Evolutionary conservation across 2,113 vertebrate genomes (phyloP).

Genomic region (Irena cyanogastra): DNA sequence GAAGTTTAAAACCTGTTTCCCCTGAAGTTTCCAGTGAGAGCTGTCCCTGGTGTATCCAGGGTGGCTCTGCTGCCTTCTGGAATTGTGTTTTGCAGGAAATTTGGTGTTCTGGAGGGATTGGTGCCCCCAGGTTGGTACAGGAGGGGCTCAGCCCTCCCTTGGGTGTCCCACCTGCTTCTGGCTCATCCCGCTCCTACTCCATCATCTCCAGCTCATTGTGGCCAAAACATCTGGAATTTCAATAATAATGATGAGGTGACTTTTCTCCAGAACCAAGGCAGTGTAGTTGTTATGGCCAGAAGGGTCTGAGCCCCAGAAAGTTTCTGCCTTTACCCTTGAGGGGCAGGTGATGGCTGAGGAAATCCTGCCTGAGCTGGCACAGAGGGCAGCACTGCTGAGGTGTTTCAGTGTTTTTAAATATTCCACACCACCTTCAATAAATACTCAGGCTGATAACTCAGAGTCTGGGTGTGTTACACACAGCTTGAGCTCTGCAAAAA

Average conservation of each 20-base stretch:
- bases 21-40: not conserved
- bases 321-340: not conserved
- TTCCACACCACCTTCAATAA: not conserved
- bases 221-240: not conserved
- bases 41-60: not conserved
- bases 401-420: not conserved
- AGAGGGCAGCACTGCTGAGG: fast-evolving
- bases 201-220: fast-evolving
- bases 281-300: not conserved
- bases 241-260: not conserved
- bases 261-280: not conserved
- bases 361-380: not conserved
- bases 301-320: not conserved
- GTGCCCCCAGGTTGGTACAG: not conserved
- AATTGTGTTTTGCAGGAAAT: not conserved
- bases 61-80: not conserved
- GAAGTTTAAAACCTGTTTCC: not conserved
- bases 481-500: not conserved
- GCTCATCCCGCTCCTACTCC: not conserved
- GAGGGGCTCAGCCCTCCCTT: not conserved
- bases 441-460: not conserved
- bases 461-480: not conserved
- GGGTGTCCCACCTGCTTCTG: not conserved
- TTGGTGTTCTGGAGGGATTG: not conserved
- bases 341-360: not conserved